Conservation (phyloP, 2,113 vertebrate genomes). For the Chaenogobius annularis region DNA sequence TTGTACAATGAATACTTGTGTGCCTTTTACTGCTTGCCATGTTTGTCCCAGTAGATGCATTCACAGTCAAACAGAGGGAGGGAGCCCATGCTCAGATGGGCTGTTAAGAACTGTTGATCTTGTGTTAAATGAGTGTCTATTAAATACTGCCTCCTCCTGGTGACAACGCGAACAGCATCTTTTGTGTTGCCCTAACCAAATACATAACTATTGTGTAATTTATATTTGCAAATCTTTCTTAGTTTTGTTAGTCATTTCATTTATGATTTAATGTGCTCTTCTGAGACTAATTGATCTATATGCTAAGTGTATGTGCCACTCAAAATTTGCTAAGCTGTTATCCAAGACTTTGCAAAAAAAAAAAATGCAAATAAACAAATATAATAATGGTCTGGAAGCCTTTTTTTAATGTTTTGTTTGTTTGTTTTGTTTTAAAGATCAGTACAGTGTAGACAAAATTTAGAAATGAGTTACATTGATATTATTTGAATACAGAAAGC, state of each 20-base stretch:
- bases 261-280: neutral
- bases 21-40: neutral
- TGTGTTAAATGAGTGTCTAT: conserved; percentile 53
- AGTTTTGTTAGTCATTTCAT: neutral
- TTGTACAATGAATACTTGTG: neutral
- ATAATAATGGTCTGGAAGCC: neutral
- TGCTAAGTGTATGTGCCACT: neutral
- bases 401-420: neutral
- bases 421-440: neutral
- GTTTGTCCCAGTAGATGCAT: conserved; percentile 1
- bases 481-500: neutral
- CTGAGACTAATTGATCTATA: neutral
- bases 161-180: conserved; percentile 37
- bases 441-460: neutral
- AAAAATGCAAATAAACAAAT: neutral
- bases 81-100: conserved; percentile 59
- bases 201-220: neutral
- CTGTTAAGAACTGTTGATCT: conserved; percentile 45
- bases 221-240: neutral
- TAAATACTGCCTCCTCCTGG: conserved; percentile 70
- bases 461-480: neutral
- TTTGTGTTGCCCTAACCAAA: conserved; percentile 43
- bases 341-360: neutral
- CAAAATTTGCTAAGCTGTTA: no score
- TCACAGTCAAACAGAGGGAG: conserved; percentile 46